Base-by-base conservation (phyloP, 2,888 invertebrate species). In the Clepsis dumicolana region DNA sequence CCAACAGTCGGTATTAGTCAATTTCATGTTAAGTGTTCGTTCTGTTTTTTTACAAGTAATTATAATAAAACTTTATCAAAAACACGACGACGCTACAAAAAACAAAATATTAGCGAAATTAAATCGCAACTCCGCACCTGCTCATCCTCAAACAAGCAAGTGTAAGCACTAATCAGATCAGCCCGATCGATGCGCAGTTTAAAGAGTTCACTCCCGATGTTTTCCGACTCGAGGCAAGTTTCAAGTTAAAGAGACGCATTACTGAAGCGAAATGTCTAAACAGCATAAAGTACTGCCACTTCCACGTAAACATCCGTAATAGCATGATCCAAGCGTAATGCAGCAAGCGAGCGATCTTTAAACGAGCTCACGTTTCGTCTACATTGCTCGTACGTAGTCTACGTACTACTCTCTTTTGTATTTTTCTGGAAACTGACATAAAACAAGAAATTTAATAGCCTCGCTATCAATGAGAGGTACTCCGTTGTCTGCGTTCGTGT, bases 291-390 rank as follows among this genome's bases (percentile, higher is more conserved):
- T 48, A 59, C n/a, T 24, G 25, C 59, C 38, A 59, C 25, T 59
- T 41, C 25, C 59, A 29, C 41, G 59, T 59, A 59, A 59, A 59
- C 41, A 59, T 24, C 59, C 8, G 59, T 41, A 59, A 59, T 25
- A 41, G 41, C 59, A 25, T 59, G 59, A 59, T 59, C 59, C 59
- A 59, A 18, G 60, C 29, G 60, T 61, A 61, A 61, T 59, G 59
- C 60, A 48, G 48, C 60, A 29, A 48, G 44, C 60, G 38, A 41
- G 60, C 60, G 21, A 61, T 61, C 48, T 61, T 32, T 44, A 60
- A 61, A 61, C 44, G 48, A 61, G 60, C 44, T 61, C 60, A 48
- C 60, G 60, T 61, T 35, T 61, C 27, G 44, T 61, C 44, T 48
- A 48, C 48, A 61, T 61, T 44, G 48, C 29, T 48, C 18, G 18